Base-by-base conservation (phyloP, 2,888 invertebrate species). In the Lymantria monacha region DNA sequence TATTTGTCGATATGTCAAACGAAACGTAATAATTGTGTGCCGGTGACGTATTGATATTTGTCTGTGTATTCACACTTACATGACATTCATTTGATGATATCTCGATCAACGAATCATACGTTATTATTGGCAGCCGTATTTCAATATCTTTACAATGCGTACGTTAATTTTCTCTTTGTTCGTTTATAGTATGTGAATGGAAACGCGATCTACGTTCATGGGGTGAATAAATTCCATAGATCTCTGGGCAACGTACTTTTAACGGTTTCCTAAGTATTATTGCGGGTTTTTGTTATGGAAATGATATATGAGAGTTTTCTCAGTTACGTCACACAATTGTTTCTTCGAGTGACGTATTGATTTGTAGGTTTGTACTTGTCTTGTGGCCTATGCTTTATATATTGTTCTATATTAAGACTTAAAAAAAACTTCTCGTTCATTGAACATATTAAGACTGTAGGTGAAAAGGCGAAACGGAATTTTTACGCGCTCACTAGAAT, bases 211-310 rank as follows among this genome's bases (percentile, higher is more conserved):
- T 68, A 55, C 43, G 63, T 62, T 59, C 55, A 61, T 73, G 70
- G 81, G 81, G 81, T 81, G 81, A 78, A 81, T 81, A 81, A 79
- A 80, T 81, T 78, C 78, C 76, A 70, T 74, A 76, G 66, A 72
- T 79, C 72, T 74, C 63, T 64, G 64, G 69, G 73, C 74, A 80
- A 79, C 79, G 79, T 77, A 80, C 75, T 78, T 79, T 79, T 80
- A 81, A 81, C 81, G 81, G 81, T 75, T 72, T 68, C 60, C 51
- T 71, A 70, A 72, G 70, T 72, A 67, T 72, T 76, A 70, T 76
- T 75, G 70, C 65, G 51, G 70, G 71, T 72, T 76, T 75, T 77
- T 79, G 75, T 75, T 76, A 74, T 75, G 75, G 76, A 75, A 75
- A 77, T 77, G 50, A 70, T 69, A 62, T 61, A 63, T 67, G 57